Conservation (phyloP, 2,888 invertebrate genomes). For the Pogonocherus hispidulus region DNA sequence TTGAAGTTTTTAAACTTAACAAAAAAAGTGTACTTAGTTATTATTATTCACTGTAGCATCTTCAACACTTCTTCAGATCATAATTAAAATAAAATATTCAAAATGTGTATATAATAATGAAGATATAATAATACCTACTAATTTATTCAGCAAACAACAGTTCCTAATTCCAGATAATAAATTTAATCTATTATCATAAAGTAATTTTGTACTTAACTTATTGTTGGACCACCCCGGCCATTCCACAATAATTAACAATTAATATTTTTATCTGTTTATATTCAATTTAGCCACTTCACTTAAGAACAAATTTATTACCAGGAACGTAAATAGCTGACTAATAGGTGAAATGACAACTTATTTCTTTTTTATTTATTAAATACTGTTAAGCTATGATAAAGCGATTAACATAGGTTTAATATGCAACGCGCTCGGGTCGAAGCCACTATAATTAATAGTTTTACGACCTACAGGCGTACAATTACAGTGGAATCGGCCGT, state of each 20-base stretch:
- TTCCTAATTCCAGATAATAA: no score
- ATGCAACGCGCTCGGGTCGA: background rate
- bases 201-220: no score
- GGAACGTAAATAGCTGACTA: background rate
- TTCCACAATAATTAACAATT: background rate
- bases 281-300: background rate
- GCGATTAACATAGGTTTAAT: background rate
- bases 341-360: background rate
- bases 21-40: no score
- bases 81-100: no score
- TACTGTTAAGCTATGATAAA: background rate
- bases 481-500: background rate
- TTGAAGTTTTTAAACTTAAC: no score
- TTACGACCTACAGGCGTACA: constrained; percentile 4
- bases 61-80: no score
- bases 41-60: no score
- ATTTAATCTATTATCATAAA: no score
- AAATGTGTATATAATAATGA: no score
- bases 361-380: constrained; percentile 1
- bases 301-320: background rate
- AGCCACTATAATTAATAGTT: constrained; percentile 3
- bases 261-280: background rate
- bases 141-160: no score
- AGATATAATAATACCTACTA: no score
- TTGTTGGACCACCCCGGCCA: background rate